phyloP scores from a whole-genome alignment of 2,888 invertebrate species.

The Sinelater perroti region DNA sequence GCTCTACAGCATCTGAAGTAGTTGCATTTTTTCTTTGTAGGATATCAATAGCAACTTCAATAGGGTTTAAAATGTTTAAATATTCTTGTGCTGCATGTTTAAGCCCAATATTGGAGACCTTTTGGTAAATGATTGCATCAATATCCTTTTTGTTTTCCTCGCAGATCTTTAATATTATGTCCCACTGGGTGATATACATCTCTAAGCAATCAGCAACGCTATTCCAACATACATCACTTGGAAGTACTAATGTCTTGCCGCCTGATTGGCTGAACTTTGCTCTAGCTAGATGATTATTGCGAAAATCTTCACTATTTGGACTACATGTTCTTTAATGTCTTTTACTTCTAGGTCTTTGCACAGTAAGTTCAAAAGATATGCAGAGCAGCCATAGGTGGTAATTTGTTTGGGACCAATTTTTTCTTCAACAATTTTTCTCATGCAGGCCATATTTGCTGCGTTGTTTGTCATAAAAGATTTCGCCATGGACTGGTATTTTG shows the following conservation, averaged over 20 bases:
- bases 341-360: constrained; percentile 31
- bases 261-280: constrained; percentile 31
- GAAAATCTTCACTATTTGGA: constrained; percentile 32
- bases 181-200: constrained; percentile 8
- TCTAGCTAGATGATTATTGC: constrained; percentile 28
- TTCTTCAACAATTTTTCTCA: constrained; percentile 16
- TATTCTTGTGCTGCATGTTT: constrained; percentile 12
- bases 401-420: constrained; percentile 7
- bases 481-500: constrained; percentile 21
- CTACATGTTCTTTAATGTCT: constrained; percentile 26
- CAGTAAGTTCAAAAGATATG: constrained; percentile 33
- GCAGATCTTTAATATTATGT: constrained; percentile 15
- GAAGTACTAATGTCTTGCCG: constrained; percentile 34
- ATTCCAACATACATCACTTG: constrained; percentile 35
- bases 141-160: constrained; percentile 9
- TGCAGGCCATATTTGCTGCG: constrained; percentile 29
- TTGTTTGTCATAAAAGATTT: constrained; percentile 31
- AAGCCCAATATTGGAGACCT: constrained; percentile 4
- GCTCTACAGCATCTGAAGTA: constrained; percentile 14
- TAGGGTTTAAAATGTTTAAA: constrained; percentile 19
- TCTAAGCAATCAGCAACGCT: constrained; percentile 26
- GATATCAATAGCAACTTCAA: constrained; percentile 3
- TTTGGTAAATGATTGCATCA: not conserved
- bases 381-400: constrained; percentile 32
- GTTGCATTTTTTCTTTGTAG: constrained; percentile 13